Base-by-base conservation (phyloP, 2,113 vertebrate species). In the Ophiodon elongatus region DNA sequence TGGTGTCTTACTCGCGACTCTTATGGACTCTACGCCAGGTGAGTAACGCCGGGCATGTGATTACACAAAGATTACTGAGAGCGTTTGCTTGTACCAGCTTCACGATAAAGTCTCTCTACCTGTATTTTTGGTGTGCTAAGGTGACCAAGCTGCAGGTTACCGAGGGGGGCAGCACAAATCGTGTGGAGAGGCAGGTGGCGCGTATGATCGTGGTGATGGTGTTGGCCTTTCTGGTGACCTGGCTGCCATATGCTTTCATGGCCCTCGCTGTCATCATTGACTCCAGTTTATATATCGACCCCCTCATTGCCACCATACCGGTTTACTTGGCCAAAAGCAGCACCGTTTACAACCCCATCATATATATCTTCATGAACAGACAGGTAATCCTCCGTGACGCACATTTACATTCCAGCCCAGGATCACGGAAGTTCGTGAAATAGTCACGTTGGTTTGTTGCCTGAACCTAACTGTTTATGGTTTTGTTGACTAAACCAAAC, bases 351-450 rank as follows among this genome's bases (percentile, higher is more conserved):
- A 95, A 91, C 83, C 93, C 93, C 70, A 89, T 95, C 76, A 93
- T 95, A 54, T 94, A 86, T 25, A 92, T 96, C 70, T 95, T 95
- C 86, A 96, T 94, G 92, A 95, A 95, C 85, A 90, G 92, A 89
- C 95, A 94, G 91, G 94, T 95, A 82, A 88, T 81, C 25, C 23
- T 50, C 59, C 25, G 54, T 62, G 3, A 4, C 3, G 29, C 13
- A 69, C 17, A 45, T 47, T 39, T 37, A 21, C 14, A 62, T 41
- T 41, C 11, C 1, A 13, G 39, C 10, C 39, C 39, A 41, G 11
- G 11, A 41, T 41, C 39, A 41, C 39, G 39, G 39, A 8, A 41
- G 39, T 41, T 41, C 39, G 2, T 41, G 10, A 13, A 41, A 11
- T 39, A 39, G 37, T 41, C 11, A 13, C 39, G 39, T 41, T 41